Conservation (phyloP, 2,888 invertebrate genomes). For the Cyclophora punctaria region DNA sequence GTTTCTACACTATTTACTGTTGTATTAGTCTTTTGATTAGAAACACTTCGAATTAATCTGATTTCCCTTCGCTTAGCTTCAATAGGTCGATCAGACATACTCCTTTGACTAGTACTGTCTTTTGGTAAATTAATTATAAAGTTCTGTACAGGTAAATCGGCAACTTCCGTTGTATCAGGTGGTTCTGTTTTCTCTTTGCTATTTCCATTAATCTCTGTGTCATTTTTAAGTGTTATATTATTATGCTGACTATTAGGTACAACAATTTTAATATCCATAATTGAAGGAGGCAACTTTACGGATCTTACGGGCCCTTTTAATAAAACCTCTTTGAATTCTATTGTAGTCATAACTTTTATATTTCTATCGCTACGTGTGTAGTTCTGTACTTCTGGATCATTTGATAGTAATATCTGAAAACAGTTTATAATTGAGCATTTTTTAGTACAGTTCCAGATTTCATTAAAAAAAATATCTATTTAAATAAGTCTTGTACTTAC, state of each 20-base stretch:
- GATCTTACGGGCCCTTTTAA: not conserved
- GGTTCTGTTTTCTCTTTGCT: too few relatives aligned
- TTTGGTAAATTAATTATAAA: too few relatives aligned
- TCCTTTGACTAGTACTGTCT: too few relatives aligned
- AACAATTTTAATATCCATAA: conserved; percentile 7
- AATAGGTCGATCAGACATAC: too few relatives aligned
- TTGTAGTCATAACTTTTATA: conserved; percentile 10
- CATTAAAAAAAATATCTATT: not conserved
- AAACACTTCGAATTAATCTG: not conserved
- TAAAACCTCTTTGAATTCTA: conserved; percentile 9
- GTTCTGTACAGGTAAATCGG: too few relatives aligned
- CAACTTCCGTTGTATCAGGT: too few relatives aligned
- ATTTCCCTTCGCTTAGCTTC: not conserved
- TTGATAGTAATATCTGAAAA: conserved; percentile 13
- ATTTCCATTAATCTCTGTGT: too few relatives aligned
- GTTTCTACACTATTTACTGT: conserved; percentile 14
- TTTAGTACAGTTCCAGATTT: too few relatives aligned
- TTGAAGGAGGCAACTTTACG: conserved; percentile 3
- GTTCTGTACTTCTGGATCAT: conserved; percentile 1
- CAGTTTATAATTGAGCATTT: not conserved
- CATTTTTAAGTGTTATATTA: too few relatives aligned
- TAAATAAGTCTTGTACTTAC: conserved; percentile 1
- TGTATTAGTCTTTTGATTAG: conserved; percentile 1
- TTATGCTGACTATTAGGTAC: conserved; percentile 8
- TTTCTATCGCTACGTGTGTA: conserved; percentile 1